These are phyloP conservation scores for Noctua janthina DNA, from an alignment of 2,888 invertebrate genomes.

Conservation along the genomic window DNA sequence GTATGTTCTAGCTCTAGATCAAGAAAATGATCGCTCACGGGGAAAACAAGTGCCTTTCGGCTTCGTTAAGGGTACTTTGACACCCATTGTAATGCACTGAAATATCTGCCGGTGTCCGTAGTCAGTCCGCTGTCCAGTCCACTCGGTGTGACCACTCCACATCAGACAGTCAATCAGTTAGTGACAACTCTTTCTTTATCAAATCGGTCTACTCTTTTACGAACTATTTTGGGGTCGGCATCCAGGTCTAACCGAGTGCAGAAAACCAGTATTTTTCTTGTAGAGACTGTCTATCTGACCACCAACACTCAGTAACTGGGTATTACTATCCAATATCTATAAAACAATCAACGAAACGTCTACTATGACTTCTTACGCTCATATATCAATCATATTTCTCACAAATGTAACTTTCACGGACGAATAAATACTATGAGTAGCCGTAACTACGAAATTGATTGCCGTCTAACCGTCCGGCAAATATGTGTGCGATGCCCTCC, in stretches of 20 bases:
- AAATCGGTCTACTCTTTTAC: not conserved
- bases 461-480: slow-evolving; percentile 14
- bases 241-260: not conserved
- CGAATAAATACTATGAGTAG: slow-evolving; percentile 5
- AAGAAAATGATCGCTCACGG: too few relatives aligned
- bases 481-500: slow-evolving; percentile 12
- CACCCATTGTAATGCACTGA: too few relatives aligned
- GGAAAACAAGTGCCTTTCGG: too few relatives aligned
- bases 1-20: too few relatives aligned
- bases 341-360: not conserved
- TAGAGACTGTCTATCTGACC: not conserved
- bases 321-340: not conserved
- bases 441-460: slow-evolving; percentile 30
- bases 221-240: not conserved
- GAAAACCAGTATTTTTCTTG: not conserved
- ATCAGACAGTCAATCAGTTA: too few relatives aligned
- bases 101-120: too few relatives aligned
- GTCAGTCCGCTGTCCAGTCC: too few relatives aligned
- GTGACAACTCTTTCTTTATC: not conserved
- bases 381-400: not conserved
- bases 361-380: not conserved
- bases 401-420: slow-evolving; percentile 13
- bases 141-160: too few relatives aligned
- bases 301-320: not conserved
- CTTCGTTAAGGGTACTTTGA: too few relatives aligned